phyloP scores from a whole-genome alignment of 2,797 vertebrate genomes.

The Eidolon dupreanum region DNA sequence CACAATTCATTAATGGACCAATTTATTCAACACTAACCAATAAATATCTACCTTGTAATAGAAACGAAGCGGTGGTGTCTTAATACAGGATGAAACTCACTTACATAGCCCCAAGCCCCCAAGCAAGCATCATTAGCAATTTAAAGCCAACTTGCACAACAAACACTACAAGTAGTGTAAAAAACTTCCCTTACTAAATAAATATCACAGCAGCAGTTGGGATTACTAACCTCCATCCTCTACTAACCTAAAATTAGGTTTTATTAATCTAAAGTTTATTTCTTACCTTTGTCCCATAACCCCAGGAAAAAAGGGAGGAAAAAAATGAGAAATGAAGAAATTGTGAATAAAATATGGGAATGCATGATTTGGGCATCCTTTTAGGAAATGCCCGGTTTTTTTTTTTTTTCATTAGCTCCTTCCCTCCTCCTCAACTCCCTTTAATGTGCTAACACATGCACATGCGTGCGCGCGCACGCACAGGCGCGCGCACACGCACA shows the following conservation, averaged over 20 bases:
- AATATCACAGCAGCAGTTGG: neutral
- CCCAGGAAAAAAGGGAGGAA: neutral
- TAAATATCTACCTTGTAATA: slow-evolving; percentile 10
- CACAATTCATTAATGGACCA: slow-evolving; percentile 7
- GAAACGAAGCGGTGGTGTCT: slow-evolving; percentile 29
- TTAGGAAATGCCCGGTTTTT: neutral
- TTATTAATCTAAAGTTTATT: slow-evolving; percentile 31
- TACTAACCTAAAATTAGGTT: neutral
- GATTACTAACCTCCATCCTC: neutral
- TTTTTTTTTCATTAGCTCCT: neutral
- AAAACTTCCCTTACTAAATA: neutral
- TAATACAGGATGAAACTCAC: slow-evolving; percentile 7
- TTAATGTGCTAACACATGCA: neutral
- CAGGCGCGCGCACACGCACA: neutral
- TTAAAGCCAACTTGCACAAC: slow-evolving; percentile 17
- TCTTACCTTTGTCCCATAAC: neutral
- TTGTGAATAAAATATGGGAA: neutral
- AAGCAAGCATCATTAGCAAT: slow-evolving; percentile 18
- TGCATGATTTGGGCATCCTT: neutral
- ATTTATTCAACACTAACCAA: slow-evolving; percentile 50
- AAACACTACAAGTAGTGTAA: neutral
- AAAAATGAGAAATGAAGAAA: neutral
- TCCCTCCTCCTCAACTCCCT: neutral
- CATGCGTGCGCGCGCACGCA: rapidly evolving
- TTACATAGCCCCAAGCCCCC: neutral